These are phyloP conservation scores for Delia radicum DNA, from an alignment of 1,140 invertebrate species.

Conservation along the genomic window DNA sequence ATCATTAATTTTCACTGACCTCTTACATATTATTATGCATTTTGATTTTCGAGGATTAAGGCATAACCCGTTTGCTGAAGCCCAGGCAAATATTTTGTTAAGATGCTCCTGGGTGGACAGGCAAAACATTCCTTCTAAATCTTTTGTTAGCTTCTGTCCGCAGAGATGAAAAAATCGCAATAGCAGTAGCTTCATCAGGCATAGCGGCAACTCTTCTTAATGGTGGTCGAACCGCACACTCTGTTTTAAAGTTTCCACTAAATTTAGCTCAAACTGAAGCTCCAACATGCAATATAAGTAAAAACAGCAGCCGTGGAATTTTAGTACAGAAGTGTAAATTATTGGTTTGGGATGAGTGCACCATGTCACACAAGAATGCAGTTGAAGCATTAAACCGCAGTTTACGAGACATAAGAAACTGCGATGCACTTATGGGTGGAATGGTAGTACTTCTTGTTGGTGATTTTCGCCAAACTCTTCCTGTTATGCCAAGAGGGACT, in stretches of 20 bases:
- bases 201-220: slow-evolving; percentile 57
- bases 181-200: slow-evolving; percentile 35
- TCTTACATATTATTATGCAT: too few relatives aligned
- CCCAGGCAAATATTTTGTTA: too few relatives aligned
- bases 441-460: slow-evolving; percentile 54
- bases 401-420: slow-evolving; percentile 47
- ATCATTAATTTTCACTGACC: too few relatives aligned
- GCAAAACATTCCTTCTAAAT: slow-evolving; percentile 15
- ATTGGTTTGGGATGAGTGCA: slow-evolving; percentile 53
- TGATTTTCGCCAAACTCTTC: slow-evolving; percentile 59
- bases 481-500: slow-evolving; percentile 54
- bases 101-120: slow-evolving; percentile 1
- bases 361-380: slow-evolving; percentile 49
- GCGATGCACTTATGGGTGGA: slow-evolving; percentile 39
- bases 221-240: background rate
- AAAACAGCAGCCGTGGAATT: slow-evolving; percentile 34
- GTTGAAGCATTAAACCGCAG: slow-evolving; percentile 53
- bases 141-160: background rate
- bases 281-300: slow-evolving; percentile 37
- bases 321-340: slow-evolving; percentile 40
- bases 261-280: slow-evolving; percentile 38
- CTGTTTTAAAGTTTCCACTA: slow-evolving; percentile 32
- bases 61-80: too few relatives aligned
- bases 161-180: background rate
- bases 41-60: too few relatives aligned